Base-by-base conservation (phyloP, 2,888 invertebrate species). In the Thereva nobilitata region DNA sequence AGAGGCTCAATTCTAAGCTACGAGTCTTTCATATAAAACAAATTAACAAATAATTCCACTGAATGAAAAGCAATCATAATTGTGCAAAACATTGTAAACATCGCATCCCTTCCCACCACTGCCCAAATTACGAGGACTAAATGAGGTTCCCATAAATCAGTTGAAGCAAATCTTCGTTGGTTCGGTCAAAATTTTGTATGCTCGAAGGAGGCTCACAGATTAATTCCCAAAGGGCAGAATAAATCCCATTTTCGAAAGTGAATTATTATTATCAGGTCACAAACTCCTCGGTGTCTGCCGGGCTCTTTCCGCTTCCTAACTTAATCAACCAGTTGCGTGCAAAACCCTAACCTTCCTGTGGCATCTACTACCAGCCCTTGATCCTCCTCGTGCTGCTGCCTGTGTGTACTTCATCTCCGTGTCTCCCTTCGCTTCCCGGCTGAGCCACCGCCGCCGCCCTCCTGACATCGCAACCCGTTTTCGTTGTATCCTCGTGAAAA, bases 221-320 rank as follows among this genome's bases (percentile, higher is more conserved):
- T 61, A 61, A 40, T 50, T 61, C 61, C 61, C 50, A 49, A 34
- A 38, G 50, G 61, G 40, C 12, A 41, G 40, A 23, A 50, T 40
- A 37, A 50, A 40, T 23, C 23, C 61, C 45, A 61, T 61, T 61
- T 61, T 61, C 61, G 34, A 61, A 61, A 61, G 61, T 61, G 61
- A 61, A 61, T 61, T 61, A 61, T 61, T 61, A 61, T 61, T 61
- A 61, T 61, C 45, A 61, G 45, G 50, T 50, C 61, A 50, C 61
- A 50, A 61, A 41, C 38, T 61, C 42, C 61, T 50, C 41, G 40
- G 9, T 23, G 42, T n/a, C 61, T 50, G 23, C 38, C 41, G 44
- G 61, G 55, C 50, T 61, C 41, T n/a, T 56, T 56, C 42, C 53
- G n/a, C 9, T 10, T 38, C 53, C 38, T 61, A 61, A 61, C 50